phyloP scores from a whole-genome alignment of 2,113 vertebrate genomes.

The Glareola pratincola region DNA sequence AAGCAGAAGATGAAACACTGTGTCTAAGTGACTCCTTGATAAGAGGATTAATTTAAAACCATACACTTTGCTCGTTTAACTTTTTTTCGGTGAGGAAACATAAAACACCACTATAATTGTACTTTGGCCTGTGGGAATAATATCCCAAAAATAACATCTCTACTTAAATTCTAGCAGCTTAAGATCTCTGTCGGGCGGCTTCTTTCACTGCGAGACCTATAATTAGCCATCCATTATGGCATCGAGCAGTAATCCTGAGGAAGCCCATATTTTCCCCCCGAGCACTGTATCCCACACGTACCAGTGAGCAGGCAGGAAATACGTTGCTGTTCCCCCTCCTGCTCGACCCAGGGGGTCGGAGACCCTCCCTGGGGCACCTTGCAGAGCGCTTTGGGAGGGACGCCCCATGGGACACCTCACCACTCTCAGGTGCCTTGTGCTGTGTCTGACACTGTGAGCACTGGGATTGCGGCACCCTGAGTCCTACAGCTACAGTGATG shows the following conservation, averaged over 20 bases:
- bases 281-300: background rate
- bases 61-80: background rate
- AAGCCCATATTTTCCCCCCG: background rate
- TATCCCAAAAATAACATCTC: slow-evolving; percentile 12
- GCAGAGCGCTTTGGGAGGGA: background rate
- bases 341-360: background rate
- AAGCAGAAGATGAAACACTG: background rate
- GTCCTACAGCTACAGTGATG: background rate
- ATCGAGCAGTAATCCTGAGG: background rate
- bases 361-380: background rate
- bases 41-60: background rate
- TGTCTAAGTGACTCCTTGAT: background rate
- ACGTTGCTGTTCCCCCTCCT: background rate
- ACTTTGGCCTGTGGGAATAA: slow-evolving; percentile 44
- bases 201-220: slow-evolving; percentile 28
- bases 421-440: background rate
- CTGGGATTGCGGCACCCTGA: rapidly evolving
- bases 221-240: slow-evolving; percentile 46
- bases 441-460: background rate
- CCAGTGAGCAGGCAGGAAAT: background rate
- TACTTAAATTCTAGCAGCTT: slow-evolving; percentile 4
- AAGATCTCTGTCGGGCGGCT: slow-evolving; percentile 26
- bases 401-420: rapidly evolving
- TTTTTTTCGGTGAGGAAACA: background rate
- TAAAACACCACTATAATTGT: background rate